Percentiles rank a stretch among this genome's conserved stretches.
phyloP scores from a whole-genome alignment of 2,113 vertebrate genomes.

The Chaetura pelagica region DNA sequence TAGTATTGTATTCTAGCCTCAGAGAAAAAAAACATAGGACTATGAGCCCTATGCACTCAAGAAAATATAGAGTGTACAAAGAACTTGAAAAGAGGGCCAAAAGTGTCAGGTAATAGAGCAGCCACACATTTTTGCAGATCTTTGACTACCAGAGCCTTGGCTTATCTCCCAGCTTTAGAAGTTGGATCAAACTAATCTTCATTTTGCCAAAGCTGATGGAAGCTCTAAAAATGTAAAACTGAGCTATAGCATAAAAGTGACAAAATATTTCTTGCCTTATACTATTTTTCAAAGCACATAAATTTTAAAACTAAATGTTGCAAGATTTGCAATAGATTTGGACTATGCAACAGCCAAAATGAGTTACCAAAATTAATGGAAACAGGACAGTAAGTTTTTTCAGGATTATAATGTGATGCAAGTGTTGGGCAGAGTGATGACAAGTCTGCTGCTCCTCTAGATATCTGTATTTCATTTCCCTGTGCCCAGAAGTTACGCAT shows the following conservation, averaged over 20 bases:
- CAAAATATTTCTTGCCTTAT: slow-evolving; percentile 44
- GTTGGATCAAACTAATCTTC: slow-evolving; percentile 67
- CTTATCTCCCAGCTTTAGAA: slow-evolving; percentile 73
- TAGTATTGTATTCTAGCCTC: neutral
- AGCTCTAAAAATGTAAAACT: slow-evolving; percentile 53
- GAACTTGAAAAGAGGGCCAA: slow-evolving; percentile 60
- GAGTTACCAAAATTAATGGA: slow-evolving; percentile 52
- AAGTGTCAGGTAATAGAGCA: slow-evolving; percentile 75
- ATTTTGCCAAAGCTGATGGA: slow-evolving; percentile 74
- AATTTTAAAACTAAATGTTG: slow-evolving; percentile 40
- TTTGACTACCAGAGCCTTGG: slow-evolving; percentile 71
- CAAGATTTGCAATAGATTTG: neutral
- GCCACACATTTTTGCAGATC: slow-evolving; percentile 65
- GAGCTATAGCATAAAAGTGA: slow-evolving; percentile 35
- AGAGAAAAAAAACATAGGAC: slow-evolving; percentile 15
- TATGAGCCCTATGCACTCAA: neutral
- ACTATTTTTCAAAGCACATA: slow-evolving; percentile 51
- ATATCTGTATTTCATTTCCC: slow-evolving; percentile 2
- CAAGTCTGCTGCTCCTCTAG: slow-evolving; percentile 5
- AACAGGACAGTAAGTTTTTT: slow-evolving; percentile 24
- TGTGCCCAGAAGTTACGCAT: neutral
- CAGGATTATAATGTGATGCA: slow-evolving; percentile 38
- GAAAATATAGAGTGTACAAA: slow-evolving; percentile 56
- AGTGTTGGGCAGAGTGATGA: slow-evolving; percentile 41
- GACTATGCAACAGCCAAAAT: slow-evolving; percentile 29